Percentiles rank a stretch among this genome's conserved stretches.
Evolutionary conservation across 2,797 vertebrate genomes (phyloP).

Genomic region (Fringilla coelebs): DNA sequence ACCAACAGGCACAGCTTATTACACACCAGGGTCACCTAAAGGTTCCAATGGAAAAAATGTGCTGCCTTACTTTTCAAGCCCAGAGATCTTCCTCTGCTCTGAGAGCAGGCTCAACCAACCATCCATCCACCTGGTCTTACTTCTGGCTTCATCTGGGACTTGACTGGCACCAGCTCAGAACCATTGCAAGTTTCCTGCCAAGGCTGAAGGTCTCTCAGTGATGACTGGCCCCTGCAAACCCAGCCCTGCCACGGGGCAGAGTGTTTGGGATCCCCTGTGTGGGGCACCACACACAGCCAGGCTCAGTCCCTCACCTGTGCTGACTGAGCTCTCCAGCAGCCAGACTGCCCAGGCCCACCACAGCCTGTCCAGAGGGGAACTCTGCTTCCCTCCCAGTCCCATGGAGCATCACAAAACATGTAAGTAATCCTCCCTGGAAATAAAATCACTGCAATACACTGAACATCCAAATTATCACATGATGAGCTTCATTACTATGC

Average conservation of each 20-base stretch:
- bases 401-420: background rate
- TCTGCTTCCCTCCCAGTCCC: background rate
- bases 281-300: background rate
- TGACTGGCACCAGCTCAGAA: background rate
- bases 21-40: background rate
- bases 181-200: background rate
- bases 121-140: background rate
- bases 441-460: background rate
- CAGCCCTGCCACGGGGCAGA: background rate
- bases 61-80: background rate
- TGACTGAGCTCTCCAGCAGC: background rate
- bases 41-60: background rate
- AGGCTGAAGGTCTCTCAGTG: background rate
- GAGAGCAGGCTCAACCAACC: background rate
- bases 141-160: background rate
- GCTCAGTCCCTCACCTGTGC: background rate
- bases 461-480: background rate
- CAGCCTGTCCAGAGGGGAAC: background rate
- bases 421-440: background rate
- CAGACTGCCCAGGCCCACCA: background rate
- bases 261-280: background rate
- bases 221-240: background rate
- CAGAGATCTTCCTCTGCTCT: background rate
- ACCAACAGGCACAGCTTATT: constrained; percentile 12
- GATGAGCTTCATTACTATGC: background rate